A percentile compares a stretch with the other conserved stretches of the same genome.
Evolutionary conservation across 2,888 invertebrate species (phyloP).

Genomic region (Branchellion lobata): DNA sequence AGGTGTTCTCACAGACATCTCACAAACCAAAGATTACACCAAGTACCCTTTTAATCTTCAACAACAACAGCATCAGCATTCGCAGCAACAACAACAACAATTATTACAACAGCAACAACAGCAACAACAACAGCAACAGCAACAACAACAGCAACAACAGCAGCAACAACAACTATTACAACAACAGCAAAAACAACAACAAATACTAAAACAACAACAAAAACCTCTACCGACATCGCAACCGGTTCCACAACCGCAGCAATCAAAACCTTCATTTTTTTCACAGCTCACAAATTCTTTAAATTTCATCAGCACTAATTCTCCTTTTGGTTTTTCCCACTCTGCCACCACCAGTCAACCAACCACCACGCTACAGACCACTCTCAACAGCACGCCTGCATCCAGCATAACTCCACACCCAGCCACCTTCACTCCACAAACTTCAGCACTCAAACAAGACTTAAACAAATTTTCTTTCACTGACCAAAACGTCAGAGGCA

Average conservation of each 20-base stretch:
- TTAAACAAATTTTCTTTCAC: neutral
- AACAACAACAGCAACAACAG: neutral
- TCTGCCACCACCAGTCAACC: neutral
- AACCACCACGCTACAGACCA: neutral
- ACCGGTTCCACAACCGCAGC: neutral
- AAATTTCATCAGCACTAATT: neutral
- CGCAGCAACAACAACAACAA: neutral
- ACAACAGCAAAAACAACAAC: neutral
- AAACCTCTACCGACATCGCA: neutral
- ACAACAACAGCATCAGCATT: neutral
- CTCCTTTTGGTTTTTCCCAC: slow-evolving; percentile 1
- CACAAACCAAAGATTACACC: too few relatives aligned
- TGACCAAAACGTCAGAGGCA: neutral
- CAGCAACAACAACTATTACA: neutral
- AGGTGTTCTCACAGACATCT: too few relatives aligned
- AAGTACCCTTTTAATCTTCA: too few relatives aligned
- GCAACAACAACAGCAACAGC: neutral
- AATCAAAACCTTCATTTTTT: slow-evolving; percentile 1
- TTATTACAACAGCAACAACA: neutral
- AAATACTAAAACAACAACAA: neutral
- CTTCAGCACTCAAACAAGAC: neutral
- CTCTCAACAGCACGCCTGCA: neutral
- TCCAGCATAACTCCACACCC: neutral
- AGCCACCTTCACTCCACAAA: neutral
- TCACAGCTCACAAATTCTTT: slow-evolving; percentile 11